phyloP scores from a whole-genome alignment of 2,888 invertebrate genomes.

The Corbicula japonica region DNA sequence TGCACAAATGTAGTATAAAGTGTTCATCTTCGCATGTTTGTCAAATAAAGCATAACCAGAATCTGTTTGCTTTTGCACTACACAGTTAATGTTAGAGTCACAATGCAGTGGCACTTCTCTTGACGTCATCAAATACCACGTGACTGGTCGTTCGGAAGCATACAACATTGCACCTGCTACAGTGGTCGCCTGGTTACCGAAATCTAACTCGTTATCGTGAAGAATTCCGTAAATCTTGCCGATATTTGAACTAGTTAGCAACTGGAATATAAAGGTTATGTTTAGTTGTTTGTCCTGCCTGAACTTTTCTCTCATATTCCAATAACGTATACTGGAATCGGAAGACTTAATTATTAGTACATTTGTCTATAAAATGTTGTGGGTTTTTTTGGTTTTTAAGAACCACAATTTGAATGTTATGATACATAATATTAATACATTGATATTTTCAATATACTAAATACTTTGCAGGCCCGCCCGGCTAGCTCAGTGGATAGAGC shows the following conservation, averaged over 20 bases:
- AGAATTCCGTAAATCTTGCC: neutral
- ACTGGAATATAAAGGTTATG: no score
- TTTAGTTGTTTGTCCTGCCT: no score
- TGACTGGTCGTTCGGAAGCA: constrained; percentile 28
- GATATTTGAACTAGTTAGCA: neutral
- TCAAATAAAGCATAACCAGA: constrained; percentile 33
- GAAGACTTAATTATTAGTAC: no score
- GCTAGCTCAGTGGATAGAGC: no score
- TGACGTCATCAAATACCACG: constrained; percentile 57
- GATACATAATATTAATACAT: no score
- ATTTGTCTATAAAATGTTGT: no score
- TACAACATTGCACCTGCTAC: constrained; percentile 50
- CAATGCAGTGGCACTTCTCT: constrained; percentile 31
- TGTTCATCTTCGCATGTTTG: neutral
- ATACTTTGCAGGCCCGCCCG: no score
- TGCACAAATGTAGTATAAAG: constrained; percentile 47
- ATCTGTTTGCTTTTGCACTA: constrained; percentile 1
- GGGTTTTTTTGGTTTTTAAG: no score
- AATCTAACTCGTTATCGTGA: constrained; percentile 51
- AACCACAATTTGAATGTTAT: no score
- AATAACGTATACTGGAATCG: no score
- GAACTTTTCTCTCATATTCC: no score
- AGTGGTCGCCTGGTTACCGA: constrained; percentile 13
- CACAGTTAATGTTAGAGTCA: constrained; percentile 7
- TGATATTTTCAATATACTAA: neutral